A percentile compares a stretch with the other conserved stretches of the same genome.
Conservation (phyloP, 2,797 vertebrate species). For the Pseudomugil tenellus region DNA sequence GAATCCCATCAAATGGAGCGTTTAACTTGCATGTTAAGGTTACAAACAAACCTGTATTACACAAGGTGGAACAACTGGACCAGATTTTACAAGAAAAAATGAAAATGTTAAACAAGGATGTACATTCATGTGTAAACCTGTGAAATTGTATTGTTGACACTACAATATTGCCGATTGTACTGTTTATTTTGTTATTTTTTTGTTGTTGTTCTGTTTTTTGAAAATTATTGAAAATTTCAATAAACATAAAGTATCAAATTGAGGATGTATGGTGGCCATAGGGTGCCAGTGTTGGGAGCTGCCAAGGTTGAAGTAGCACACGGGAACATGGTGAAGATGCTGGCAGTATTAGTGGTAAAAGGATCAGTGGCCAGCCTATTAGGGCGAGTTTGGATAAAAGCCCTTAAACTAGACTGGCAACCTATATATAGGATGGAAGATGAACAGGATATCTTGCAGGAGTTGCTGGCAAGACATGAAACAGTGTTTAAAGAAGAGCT, state of each 20-base stretch:
- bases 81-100: too few relatives aligned
- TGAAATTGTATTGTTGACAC: too few relatives aligned
- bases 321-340: neutral
- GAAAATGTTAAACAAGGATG: too few relatives aligned
- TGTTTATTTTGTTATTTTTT: too few relatives aligned
- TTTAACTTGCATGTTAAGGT: too few relatives aligned
- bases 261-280: neutral
- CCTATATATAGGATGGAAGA: neutral
- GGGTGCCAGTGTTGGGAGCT: slow-evolving; percentile 1
- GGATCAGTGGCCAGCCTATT: neutral
- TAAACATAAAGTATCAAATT: neutral
- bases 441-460: neutral
- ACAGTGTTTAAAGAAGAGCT: neutral
- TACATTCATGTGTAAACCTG: too few relatives aligned
- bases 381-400: slow-evolving; percentile 1
- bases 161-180: too few relatives aligned
- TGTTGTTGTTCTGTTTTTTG: too few relatives aligned
- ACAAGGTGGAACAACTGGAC: too few relatives aligned
- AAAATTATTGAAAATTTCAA: too few relatives aligned
- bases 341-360: neutral
- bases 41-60: too few relatives aligned
- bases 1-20: too few relatives aligned
- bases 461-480: slow-evolving; percentile 1
- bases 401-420: slow-evolving; percentile 3
- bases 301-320: neutral